Conservation (phyloP, 2,113 vertebrate species). For the Vanacampus margaritifer region DNA sequence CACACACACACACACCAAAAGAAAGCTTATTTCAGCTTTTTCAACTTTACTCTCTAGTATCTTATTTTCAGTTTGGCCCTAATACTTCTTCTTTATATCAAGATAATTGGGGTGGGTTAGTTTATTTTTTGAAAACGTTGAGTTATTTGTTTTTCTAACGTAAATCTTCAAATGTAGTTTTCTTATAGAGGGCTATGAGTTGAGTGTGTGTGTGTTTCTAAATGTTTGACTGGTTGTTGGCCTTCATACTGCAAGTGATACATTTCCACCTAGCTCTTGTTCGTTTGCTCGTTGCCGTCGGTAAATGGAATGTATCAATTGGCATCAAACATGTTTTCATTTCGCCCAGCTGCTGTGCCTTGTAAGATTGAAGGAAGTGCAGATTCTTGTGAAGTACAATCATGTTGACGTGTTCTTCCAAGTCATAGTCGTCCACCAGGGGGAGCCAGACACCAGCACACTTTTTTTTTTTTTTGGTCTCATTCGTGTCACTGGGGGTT, state of each 20-base stretch:
- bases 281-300: neutral
- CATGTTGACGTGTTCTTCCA: slow-evolving; percentile 40
- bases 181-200: slow-evolving; percentile 12
- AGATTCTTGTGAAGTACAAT: slow-evolving; percentile 72
- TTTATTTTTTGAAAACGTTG: neutral
- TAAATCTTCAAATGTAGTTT: neutral
- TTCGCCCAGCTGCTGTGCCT: slow-evolving; percentile 51
- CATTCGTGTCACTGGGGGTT: slow-evolving; percentile 17
- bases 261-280: slow-evolving; percentile 12
- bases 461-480: neutral
- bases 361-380: slow-evolving; percentile 32
- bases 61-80: neutral
- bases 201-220: slow-evolving; percentile 10
- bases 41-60: neutral
- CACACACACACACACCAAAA: no score
- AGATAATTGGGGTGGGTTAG: neutral
- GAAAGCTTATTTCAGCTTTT: no score
- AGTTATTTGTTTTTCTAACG: neutral
- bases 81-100: neutral
- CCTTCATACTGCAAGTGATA: slow-evolving; percentile 12
- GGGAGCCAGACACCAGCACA: slow-evolving; percentile 56
- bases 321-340: slow-evolving; percentile 14
- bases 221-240: neutral
- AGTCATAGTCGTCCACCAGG: slow-evolving; percentile 35
- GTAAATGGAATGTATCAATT: slow-evolving; percentile 10